Evolutionary conservation across 2,888 invertebrate species (phyloP), one percentile per base, ranked within the genome.

Genomic region (Andrena chrysosceles): DNA sequence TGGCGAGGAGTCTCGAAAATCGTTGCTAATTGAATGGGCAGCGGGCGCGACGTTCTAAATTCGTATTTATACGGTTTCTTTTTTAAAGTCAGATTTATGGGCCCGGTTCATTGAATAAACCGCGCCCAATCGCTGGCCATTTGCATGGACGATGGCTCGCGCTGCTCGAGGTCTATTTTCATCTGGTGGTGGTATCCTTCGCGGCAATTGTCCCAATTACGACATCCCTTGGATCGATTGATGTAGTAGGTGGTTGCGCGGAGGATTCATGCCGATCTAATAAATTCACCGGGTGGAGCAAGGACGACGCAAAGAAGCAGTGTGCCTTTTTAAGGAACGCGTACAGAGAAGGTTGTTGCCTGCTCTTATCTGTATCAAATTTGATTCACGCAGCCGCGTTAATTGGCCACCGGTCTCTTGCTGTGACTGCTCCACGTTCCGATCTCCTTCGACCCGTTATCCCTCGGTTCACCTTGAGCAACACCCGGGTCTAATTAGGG

Each of bases 41-140:
- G 7, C 1, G 20, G 35, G 35, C 26, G 35, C 16, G 72, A 16
- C 52, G 70, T 8, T 52, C 59, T 66, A 48, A 60, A 74, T 62
- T 80, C 49, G 33, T 67, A 35, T 75, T 75, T 60, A 71, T 33
- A 63, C 69, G 20, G 13, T 29, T 35, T 23, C 48, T 64, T 81
- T 54, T 68, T 63, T 54, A 67, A 77, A 72, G 63, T 60, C 29
- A 52, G 64, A 83, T 83, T 83, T 83, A 81, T 52, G 81, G 52
- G 2, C 63, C 10, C 23, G 10, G 35, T 35, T 77, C 56, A 48
- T 83, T 35, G 77, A 77, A 81, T 68, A 81, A 83, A 81, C 71
- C 68, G 77, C 68, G 77, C 13, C 81, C 81, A 60, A 71, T 77
- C 67, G 81, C 76, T 42, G 64, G 64, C 78, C 73, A 73, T 73